These are phyloP conservation scores for Thecocarcelia acutangulata DNA, from an alignment of 2,888 invertebrate genomes.

Conservation along the genomic window DNA sequence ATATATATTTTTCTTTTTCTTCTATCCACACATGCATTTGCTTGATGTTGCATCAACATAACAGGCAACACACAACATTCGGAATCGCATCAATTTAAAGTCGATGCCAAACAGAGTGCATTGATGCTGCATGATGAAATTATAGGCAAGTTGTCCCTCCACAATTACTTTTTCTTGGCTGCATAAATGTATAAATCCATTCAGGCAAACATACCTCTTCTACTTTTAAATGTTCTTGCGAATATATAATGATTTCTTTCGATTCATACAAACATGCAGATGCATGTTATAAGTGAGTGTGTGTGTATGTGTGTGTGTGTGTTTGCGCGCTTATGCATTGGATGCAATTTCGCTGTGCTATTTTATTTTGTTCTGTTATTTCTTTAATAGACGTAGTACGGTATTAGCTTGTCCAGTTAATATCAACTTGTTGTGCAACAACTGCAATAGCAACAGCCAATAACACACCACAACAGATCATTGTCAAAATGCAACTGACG, in stretches of 20 bases:
- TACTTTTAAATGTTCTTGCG: conserved; percentile 22
- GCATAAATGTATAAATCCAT: conserved; percentile 33
- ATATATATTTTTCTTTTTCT: too few species aligned
- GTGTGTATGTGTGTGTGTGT: neutral
- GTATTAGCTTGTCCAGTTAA: conserved; percentile 67
- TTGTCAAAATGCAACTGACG: conserved; percentile 70
- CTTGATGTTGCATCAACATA: conserved; percentile 31
- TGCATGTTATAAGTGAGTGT: neutral
- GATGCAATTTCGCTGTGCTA: conserved; percentile 18
- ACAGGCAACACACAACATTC: conserved; percentile 36
- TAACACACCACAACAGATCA: conserved; percentile 73
- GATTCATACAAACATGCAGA: neutral
- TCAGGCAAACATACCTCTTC: conserved; percentile 27
- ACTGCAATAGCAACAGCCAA: conserved; percentile 32
- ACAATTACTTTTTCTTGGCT: conserved; percentile 54
- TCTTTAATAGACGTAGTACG: conserved; percentile 51
- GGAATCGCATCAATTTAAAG: conserved; percentile 66
- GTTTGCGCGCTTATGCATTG: neutral
- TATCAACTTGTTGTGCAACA: conserved; percentile 68
- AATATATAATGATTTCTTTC: conserved; percentile 27
- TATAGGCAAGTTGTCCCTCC: conserved; percentile 78
- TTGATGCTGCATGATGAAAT: conserved; percentile 63
- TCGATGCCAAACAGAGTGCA: conserved; percentile 70
- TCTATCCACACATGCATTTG: conserved; percentile 36
- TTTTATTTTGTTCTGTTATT: conserved; percentile 38